Conservation (phyloP, 2,113 vertebrate species). For the Psilopogon haemacephalus region DNA sequence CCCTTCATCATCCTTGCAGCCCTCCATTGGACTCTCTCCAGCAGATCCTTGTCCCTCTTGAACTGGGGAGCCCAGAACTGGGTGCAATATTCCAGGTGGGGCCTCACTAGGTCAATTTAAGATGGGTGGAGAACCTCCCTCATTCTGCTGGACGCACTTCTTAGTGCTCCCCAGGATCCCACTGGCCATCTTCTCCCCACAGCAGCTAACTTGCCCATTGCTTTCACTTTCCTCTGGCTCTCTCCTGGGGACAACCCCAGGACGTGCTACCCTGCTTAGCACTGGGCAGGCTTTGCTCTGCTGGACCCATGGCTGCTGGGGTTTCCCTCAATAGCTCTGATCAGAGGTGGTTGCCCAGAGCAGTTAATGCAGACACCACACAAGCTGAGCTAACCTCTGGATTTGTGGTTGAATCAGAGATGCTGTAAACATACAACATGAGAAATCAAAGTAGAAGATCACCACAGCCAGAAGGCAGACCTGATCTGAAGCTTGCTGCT, state of each 20-base stretch:
- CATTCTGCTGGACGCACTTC: too few relatives aligned
- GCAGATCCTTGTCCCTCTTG: too few relatives aligned
- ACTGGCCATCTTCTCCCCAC: not conserved
- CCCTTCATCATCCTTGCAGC: too few relatives aligned
- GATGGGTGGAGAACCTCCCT: too few relatives aligned
- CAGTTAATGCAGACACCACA: rapidly evolving
- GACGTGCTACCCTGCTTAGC: not conserved
- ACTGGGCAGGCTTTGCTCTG: not conserved
- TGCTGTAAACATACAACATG: not conserved
- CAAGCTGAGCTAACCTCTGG: not conserved
- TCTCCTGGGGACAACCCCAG: not conserved
- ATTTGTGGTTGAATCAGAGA: not conserved
- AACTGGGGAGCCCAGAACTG: too few relatives aligned
- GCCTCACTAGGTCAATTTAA: too few relatives aligned
- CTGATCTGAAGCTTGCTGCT: not conserved
- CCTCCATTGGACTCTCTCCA: too few relatives aligned
- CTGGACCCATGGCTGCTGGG: rapidly evolving
- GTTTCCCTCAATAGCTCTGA: not conserved
- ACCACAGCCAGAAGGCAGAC: rapidly evolving
- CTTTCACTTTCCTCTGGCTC: not conserved
- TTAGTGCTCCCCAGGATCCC: too few relatives aligned
- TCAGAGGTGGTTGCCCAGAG: rapidly evolving
- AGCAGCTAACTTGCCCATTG: not conserved
- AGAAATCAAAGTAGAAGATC: not conserved
- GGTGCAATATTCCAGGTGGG: too few relatives aligned